phyloP scores from a whole-genome alignment of 2,797 vertebrate genomes.

The Myoxocephalus aenaeus region DNA sequence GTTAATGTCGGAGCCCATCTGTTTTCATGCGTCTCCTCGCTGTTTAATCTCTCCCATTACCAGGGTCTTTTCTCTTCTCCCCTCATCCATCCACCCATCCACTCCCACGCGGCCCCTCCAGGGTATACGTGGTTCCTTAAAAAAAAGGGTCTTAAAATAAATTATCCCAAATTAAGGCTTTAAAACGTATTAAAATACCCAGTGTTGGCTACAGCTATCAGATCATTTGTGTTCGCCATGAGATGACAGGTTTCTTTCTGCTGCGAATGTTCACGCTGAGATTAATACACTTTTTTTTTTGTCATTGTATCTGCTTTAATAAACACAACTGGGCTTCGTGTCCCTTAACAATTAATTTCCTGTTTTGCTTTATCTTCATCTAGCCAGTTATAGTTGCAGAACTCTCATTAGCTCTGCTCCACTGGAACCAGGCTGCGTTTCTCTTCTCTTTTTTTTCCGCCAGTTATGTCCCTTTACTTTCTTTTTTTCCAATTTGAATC shows the following conservation, averaged over 20 bases:
- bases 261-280: constrained; percentile 50
- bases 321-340: constrained; percentile 73
- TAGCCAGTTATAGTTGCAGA: constrained; percentile 51
- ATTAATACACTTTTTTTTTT: constrained; percentile 50
- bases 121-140: constrained; percentile 59
- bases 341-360: constrained; percentile 78
- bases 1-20: constrained; percentile 54
- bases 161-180: constrained; percentile 63
- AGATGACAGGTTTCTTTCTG: constrained; percentile 41
- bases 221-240: constrained; percentile 45
- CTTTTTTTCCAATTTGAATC: background rate
- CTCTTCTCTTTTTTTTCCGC: background rate
- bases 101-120: constrained; percentile 48
- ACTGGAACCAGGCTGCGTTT: constrained; percentile 52
- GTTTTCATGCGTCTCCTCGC: constrained; percentile 60
- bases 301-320: constrained; percentile 66
- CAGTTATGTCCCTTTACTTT: constrained; percentile 33
- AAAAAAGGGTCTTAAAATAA: constrained; percentile 73
- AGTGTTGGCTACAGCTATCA: constrained; percentile 44
- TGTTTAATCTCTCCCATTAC: constrained; percentile 70
- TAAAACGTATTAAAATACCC: constrained; percentile 53
- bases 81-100: constrained; percentile 53
- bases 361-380: constrained; percentile 70
- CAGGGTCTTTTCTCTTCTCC: constrained; percentile 20
- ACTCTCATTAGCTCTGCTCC: constrained; percentile 71